phyloP scores from a whole-genome alignment of 2,888 invertebrate genomes.

The Drosophila fungiperda region DNA sequence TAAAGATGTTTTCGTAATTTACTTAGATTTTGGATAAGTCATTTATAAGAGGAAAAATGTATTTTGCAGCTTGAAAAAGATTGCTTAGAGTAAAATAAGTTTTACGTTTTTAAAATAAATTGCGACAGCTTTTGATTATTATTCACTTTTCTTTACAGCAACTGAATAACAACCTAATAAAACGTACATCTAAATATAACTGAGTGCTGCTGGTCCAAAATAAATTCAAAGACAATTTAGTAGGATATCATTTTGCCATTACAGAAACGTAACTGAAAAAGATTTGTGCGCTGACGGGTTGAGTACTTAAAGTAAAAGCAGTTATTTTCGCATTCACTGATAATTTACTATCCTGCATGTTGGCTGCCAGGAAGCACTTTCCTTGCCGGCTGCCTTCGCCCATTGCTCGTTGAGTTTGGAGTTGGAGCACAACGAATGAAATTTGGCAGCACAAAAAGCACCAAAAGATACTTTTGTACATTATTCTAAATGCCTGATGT shows the following conservation, averaged over 20 bases:
- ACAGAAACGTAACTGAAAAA: neutral
- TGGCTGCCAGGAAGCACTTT: conserved; percentile 2
- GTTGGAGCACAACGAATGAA: conserved; percentile 44
- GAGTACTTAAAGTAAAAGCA: conserved; percentile 29
- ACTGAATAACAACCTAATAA: neutral
- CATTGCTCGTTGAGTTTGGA: conserved; percentile 6
- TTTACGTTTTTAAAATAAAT: neutral
- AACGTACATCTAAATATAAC: neutral
- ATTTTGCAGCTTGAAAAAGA: neutral
- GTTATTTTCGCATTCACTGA: conserved; percentile 44
- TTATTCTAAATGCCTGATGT: conserved; percentile 12
- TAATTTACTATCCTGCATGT: conserved; percentile 48
- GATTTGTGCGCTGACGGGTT: conserved; percentile 44
- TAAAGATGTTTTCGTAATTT: conserved; percentile 36
- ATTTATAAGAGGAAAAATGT: neutral
- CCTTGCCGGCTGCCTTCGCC: conserved; percentile 8
- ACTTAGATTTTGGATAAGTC: conserved; percentile 8
- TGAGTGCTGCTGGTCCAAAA: neutral
- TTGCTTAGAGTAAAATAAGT: too few species aligned
- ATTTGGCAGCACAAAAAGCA: conserved; percentile 50
- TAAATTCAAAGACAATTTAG: neutral
- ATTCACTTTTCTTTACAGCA: neutral
- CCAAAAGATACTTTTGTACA: conserved; percentile 29
- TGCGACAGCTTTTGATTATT: neutral
- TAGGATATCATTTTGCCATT: neutral